Conservation (phyloP, 2,797 vertebrate species). For the Chaetodon trifasciatus region DNA sequence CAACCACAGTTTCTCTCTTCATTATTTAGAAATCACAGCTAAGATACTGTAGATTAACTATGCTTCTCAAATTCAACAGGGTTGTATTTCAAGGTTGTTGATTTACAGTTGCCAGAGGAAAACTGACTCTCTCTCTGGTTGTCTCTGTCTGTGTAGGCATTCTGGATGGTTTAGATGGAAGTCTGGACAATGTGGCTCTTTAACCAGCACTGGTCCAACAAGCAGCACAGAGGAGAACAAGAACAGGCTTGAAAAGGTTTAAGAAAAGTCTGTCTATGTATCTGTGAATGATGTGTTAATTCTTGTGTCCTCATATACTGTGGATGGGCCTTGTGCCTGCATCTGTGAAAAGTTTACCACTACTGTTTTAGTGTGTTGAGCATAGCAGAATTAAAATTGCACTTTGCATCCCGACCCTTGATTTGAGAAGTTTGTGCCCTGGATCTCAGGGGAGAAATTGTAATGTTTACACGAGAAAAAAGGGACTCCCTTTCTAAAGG, state of each 20-base stretch:
- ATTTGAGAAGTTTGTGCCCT: not conserved
- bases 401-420: slow-evolving; percentile 8
- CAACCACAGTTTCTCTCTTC: not conserved
- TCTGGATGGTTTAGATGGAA: slow-evolving; percentile 87
- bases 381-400: not conserved
- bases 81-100: slow-evolving; percentile 1
- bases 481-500: slow-evolving; percentile 4
- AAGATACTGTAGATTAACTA: not conserved
- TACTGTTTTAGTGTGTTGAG: not conserved
- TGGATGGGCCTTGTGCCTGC: not conserved
- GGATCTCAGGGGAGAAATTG: not conserved
- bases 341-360: not conserved
- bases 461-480: slow-evolving; percentile 4
- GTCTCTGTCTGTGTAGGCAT: slow-evolving; percentile 75
- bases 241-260: slow-evolving; percentile 85
- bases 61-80: slow-evolving; percentile 8
- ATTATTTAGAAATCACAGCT: not conserved
- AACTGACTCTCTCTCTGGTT: not conserved
- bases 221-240: slow-evolving; percentile 74
- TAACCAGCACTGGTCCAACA: slow-evolving; percentile 35
- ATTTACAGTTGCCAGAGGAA: not conserved
- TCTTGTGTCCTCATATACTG: slow-evolving; percentile 5
- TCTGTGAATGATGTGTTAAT: slow-evolving; percentile 5
- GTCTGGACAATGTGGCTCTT: slow-evolving; percentile 82
- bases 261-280: not conserved